phyloP scores from a whole-genome alignment of 2,888 invertebrate genomes.

The Protonemura montana region DNA sequence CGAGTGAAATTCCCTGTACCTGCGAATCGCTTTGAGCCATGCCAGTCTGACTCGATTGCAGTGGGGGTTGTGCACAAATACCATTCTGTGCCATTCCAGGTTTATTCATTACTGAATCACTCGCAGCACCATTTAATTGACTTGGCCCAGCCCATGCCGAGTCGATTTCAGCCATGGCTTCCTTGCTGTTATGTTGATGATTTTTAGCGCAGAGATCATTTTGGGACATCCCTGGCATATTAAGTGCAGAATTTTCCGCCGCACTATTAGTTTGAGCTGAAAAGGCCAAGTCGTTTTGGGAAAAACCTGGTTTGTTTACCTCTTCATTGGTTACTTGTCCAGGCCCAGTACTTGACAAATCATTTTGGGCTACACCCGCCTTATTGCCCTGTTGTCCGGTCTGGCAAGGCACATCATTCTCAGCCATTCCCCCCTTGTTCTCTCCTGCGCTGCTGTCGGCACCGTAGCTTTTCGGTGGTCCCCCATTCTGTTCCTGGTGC shows the following conservation, averaged over 20 bases:
- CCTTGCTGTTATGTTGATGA: background rate
- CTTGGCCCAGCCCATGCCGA: background rate
- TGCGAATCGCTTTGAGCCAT: too few species aligned
- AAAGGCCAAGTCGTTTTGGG: background rate
- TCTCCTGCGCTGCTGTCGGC: too few species aligned
- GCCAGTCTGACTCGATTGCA: too few species aligned
- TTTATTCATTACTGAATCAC: background rate
- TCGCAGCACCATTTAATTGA: background rate
- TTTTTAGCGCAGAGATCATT: background rate
- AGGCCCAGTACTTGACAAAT: background rate
- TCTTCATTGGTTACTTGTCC: background rate
- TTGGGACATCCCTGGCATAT: background rate
- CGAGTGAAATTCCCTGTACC: too few species aligned
- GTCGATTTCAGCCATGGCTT: background rate
- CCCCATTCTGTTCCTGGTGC: too few species aligned
- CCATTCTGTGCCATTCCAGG: background rate
- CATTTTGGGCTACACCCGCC: background rate
- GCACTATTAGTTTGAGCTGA: background rate
- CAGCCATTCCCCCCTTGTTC: too few species aligned
- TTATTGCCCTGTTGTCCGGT: background rate
- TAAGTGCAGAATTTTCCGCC: background rate
- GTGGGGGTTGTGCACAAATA: too few species aligned
- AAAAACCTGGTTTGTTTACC: background rate
- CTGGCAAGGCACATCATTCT: background rate
- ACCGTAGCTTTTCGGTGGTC: too few species aligned